Evolutionary conservation across 2,113 vertebrate species (phyloP), one percentile per base, ranked within the genome.

Genomic region (Tetrax tetrax): DNA sequence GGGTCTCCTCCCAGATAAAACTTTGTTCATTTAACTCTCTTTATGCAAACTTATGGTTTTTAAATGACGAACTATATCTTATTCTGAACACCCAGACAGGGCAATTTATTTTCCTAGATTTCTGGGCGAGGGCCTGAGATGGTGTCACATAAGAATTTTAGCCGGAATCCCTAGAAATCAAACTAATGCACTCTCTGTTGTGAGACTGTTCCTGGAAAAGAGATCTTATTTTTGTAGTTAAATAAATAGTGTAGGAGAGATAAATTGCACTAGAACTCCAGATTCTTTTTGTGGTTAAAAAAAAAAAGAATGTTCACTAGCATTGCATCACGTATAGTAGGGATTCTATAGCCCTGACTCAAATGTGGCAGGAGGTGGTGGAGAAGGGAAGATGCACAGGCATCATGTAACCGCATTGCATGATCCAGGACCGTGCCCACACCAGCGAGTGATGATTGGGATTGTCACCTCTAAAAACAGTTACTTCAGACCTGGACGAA

Each of bases 401-500:
- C 48, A 65, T 82, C 38, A 8, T 10, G 14, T 81, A 87, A 71
- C 64, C 56, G 64, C 33, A 61, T 63, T 87, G 45, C 13, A 10
- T 57, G 48, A 31, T 76, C 72, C 91, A 81, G 65, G 87, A 94
- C 51, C 17, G 7, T 87, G 80, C 69, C 80, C 64, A 63, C 33
- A 56, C 16, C 48, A 68, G 43, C 7, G 3, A 91, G 33, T 53
- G 77, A 69, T 87, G 94, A 96, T 93, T 94, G 82, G 93, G 69
- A 94, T 94, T 95, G 93, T 87, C 95, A 96, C 87, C 83, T 94
- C 70, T 79, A 23, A 96, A 95, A 96, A 61, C 79, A 74, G 79
- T 93, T 95, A 74, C 94, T 92, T 84, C 83, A 97, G 91, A 69
- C 77, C 45, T 57, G 65, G 84, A 45, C 0, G 0, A 89, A 93